phyloP scores from a whole-genome alignment of 2,113 vertebrate species.

The Upupa epops region DNA sequence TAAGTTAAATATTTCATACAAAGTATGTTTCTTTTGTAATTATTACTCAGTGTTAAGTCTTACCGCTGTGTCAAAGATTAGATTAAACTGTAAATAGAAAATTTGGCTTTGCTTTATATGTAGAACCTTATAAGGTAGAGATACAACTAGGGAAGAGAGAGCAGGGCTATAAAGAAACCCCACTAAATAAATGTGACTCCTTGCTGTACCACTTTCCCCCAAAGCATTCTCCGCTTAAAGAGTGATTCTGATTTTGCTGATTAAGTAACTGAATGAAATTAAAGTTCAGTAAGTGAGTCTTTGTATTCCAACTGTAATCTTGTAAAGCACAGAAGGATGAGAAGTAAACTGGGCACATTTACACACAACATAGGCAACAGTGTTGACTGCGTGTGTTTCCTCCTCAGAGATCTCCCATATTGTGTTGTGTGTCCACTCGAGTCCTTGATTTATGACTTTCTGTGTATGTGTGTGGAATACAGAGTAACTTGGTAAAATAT shows the following conservation, averaged over 20 bases:
- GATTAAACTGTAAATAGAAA: constrained; percentile 3
- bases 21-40: constrained; percentile 40
- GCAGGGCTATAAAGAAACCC: not conserved
- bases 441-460: not conserved
- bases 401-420: fast-evolving
- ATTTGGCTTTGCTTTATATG: not conserved
- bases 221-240: not conserved
- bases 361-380: not conserved
- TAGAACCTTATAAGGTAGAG: not conserved
- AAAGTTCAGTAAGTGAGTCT: not conserved
- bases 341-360: not conserved
- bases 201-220: constrained; percentile 21
- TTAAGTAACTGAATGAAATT: constrained; percentile 43
- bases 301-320: not conserved
- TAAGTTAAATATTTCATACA: constrained; percentile 44
- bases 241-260: constrained; percentile 33
- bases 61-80: constrained; percentile 8
- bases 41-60: constrained; percentile 2
- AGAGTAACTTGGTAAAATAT: not conserved
- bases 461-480: not conserved
- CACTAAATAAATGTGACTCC: not conserved
- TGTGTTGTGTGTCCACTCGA: not conserved
- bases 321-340: not conserved
- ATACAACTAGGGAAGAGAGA: not conserved
- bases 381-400: not conserved